Percentiles rank a stretch among this genome's conserved stretches.
Evolutionary conservation across 2,113 vertebrate genomes (phyloP).

Genomic region (Nipponia nippon): DNA sequence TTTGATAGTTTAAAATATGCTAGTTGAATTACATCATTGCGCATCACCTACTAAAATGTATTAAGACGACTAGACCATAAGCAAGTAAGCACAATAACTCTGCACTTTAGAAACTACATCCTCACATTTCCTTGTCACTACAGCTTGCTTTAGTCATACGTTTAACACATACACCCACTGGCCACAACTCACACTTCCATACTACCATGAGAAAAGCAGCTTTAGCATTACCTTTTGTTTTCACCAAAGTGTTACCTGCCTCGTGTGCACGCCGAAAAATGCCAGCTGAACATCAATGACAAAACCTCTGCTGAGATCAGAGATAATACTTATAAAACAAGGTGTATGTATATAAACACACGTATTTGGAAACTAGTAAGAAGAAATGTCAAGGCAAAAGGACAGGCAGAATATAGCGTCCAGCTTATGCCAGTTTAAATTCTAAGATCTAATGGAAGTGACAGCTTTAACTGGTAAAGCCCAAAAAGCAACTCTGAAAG

Average conservation of each 20-base stretch:
- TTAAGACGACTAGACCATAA: neutral
- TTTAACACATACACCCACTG: neutral
- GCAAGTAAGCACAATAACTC: neutral
- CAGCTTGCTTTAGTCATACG: neutral
- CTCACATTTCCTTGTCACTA: neutral
- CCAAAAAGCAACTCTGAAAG: neutral
- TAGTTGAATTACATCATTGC: neutral
- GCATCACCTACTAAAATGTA: neutral
- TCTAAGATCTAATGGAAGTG: neutral
- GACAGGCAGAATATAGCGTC: neutral
- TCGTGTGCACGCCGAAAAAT: fast-evolving
- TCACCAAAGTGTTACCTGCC: neutral
- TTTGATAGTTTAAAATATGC: neutral
- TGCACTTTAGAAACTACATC: neutral
- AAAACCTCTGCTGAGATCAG: neutral
- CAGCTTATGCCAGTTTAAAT: neutral
- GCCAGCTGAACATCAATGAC: neutral
- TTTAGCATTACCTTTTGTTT: neutral
- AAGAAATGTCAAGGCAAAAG: neutral
- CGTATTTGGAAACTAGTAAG: neutral
- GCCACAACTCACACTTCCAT: neutral
- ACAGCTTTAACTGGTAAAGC: neutral
- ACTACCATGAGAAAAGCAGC: neutral
- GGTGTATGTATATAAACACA: neutral
- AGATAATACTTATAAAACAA: neutral